A percentile compares a stretch with the other conserved stretches of the same genome.
These are phyloP conservation scores for Albula glossodonta DNA, from an alignment of 2,113 vertebrate genomes.

Conservation along the genomic window DNA sequence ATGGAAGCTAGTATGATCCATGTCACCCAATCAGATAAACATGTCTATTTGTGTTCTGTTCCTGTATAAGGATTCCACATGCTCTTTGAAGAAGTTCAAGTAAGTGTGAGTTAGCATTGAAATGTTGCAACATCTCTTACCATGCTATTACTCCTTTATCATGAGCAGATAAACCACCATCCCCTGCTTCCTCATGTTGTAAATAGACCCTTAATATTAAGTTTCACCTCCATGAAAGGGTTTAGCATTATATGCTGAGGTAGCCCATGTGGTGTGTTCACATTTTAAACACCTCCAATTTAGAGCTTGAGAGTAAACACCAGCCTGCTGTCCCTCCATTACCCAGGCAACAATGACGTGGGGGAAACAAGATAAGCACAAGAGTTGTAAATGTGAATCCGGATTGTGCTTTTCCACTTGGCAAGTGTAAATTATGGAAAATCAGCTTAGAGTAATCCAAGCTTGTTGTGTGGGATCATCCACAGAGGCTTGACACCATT, in stretches of 20 bases:
- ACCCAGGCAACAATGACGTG: slow-evolving; percentile 49
- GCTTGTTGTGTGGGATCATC: slow-evolving; percentile 60
- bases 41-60: background rate
- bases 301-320: slow-evolving; percentile 23
- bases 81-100: background rate
- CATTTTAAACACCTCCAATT: slow-evolving; percentile 33
- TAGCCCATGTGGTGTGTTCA: slow-evolving; percentile 24
- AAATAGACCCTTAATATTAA: background rate
- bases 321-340: slow-evolving; percentile 46
- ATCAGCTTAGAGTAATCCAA: slow-evolving; percentile 67
- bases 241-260: background rate
- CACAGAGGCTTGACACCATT: slow-evolving; percentile 60
- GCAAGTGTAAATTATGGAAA: slow-evolving; percentile 69
- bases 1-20: background rate
- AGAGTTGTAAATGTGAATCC: slow-evolving; percentile 62
- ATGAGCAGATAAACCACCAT: background rate
- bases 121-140: background rate
- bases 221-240: background rate
- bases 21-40: background rate
- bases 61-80: background rate
- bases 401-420: slow-evolving; percentile 63
- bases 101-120: background rate
- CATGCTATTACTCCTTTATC: background rate
- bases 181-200: background rate
- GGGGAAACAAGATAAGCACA: slow-evolving; percentile 60